Conservation (phyloP, 2,888 invertebrate species). For the Oscheius sp. region DNA sequence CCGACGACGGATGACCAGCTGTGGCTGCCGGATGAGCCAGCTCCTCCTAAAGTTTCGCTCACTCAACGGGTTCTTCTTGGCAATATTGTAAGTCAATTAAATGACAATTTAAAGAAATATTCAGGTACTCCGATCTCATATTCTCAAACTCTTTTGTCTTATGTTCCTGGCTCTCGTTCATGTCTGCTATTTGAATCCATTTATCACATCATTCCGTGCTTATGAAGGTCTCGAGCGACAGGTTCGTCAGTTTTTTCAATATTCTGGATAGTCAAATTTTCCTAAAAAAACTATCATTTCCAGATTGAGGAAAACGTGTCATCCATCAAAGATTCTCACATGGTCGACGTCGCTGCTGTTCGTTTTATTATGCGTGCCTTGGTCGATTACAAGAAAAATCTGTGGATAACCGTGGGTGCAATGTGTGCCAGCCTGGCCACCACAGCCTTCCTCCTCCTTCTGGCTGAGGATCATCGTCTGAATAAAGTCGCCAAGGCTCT, state of each 20-base stretch:
- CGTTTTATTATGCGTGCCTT: constrained; percentile 35
- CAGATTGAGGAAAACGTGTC: constrained; percentile 22
- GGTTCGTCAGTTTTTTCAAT: constrained; percentile 9
- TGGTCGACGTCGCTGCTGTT: constrained; percentile 26
- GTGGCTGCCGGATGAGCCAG: constrained; percentile 25
- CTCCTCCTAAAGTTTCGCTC: constrained; percentile 1
- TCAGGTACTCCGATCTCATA: constrained; percentile 24
- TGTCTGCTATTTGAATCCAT: constrained; percentile 62
- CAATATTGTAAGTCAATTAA: constrained; percentile 15
- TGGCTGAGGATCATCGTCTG: constrained; percentile 40
- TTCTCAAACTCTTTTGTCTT: constrained; percentile 62
- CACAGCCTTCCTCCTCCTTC: constrained; percentile 65
- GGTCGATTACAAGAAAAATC: constrained; percentile 67
- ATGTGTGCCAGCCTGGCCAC: constrained; percentile 70
- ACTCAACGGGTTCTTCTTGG: constrained; percentile 15
- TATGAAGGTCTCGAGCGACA: constrained; percentile 39
- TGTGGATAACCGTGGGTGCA: constrained; percentile 70
- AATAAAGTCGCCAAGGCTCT: constrained; percentile 27
- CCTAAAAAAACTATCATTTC: neutral
- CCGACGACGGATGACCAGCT: constrained; percentile 23
- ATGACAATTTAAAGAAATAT: neutral
- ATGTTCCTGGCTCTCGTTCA: constrained; percentile 66
- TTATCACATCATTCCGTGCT: constrained; percentile 51
- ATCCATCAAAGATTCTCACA: neutral
- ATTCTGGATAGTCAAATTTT: neutral